Base-by-base conservation (phyloP, 92 coral and sea anemone species). In the Parazoanthus darwini region DNA sequence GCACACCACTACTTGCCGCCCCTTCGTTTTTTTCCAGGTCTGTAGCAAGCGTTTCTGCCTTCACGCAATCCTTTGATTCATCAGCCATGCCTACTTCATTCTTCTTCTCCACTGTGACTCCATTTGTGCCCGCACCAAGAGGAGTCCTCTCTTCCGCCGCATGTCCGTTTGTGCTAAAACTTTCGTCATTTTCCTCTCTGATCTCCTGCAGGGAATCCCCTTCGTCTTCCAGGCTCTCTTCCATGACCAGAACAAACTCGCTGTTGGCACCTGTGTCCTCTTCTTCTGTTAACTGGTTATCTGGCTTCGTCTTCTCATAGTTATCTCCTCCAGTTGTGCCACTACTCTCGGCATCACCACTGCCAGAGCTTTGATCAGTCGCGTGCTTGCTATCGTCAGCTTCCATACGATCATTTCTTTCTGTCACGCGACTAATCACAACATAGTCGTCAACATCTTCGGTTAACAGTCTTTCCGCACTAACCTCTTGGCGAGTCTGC, bases 391-490 rank as follows among this genome's bases (percentile, higher is more conserved):
- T 46, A 8, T 38, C 79, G 8, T 25, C 23, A 44, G 65, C 51
- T 48, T 44, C 78, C 63, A 70, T 5, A 33, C 59, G 33, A 26
- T 84, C 78, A 18, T 46, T 25, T 33, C 63, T 43, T n/a, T 84
- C 78, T 25, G 87, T 42, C 74, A 23, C 87, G 56, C 8, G 79
- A 84, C 87, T 84, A 44, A 84, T 42, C 78, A 84, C 16, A n/a
- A 84, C 79, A 44, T 84, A 84, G 68, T 70, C 87, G 46, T 84
- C 87, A 14, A 84, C 48, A 71, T 84, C 79, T 84, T 70, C 78
- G 15, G 79, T 68, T 9, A 66, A 46, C 15, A 84, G 75, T 43
- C 63, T 36, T 22, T 72, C 77, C 11, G 29, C 4, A 26, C 63
- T 70, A 68, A 43, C 43, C 42, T 67, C 44, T 29, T 84, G 63